Conservation (phyloP, 2,113 vertebrate genomes). For the Fukomys damarensis region DNA sequence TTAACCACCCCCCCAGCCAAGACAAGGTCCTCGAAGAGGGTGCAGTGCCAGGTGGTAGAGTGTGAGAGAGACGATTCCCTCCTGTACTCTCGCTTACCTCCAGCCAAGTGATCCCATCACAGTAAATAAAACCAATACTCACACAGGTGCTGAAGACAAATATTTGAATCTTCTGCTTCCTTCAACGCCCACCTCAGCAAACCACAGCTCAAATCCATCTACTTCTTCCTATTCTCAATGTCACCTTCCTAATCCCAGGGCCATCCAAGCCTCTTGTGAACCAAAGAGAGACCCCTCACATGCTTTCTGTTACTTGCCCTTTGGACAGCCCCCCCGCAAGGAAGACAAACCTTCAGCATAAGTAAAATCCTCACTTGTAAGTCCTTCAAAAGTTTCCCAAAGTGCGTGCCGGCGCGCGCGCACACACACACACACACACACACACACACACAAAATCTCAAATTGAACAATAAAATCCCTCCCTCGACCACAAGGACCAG, state of each 20-base stretch:
- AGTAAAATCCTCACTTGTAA: neutral
- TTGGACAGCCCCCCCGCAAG: too few species aligned
- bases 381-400: neutral
- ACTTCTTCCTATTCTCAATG: neutral
- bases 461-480: neutral
- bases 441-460: neutral
- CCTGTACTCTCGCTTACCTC: neutral
- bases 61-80: neutral
- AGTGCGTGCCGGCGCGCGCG: too few species aligned
- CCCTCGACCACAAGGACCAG: neutral
- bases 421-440: too few species aligned
- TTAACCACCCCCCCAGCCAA: neutral
- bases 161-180: neutral
- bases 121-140: neutral
- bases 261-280: fast-evolving
- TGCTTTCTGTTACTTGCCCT: neutral
- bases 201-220: neutral
- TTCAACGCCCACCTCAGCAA: neutral
- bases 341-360: neutral
- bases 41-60: neutral
- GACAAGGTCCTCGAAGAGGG: neutral
- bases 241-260: fast-evolving
- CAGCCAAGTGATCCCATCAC: neutral
- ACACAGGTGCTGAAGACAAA: neutral
- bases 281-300: neutral